Base-by-base conservation (phyloP, 2,888 invertebrate genomes). In the Lutraria lutraria region DNA sequence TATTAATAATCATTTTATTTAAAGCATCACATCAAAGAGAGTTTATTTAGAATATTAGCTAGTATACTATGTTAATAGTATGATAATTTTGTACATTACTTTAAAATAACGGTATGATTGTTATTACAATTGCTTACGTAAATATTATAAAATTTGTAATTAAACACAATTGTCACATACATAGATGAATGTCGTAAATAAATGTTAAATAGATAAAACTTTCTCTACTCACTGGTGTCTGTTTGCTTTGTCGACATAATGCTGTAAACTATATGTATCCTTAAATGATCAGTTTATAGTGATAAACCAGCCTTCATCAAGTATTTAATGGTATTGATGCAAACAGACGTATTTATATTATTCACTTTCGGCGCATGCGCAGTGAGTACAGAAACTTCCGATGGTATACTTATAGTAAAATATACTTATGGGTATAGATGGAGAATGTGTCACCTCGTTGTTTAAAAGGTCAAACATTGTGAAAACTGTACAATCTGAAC, bases 341-440 rank as follows among this genome's bases (percentile, higher is more conserved):
- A 31, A 76, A 76, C 13, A 76, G 31, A 13, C 76, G 76, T 25
- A 34, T 76, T 76, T 76, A 76, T 76, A 76, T 76, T 76, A 76
- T 76, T 76, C 76, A 76, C 31, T 31, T 16, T 31, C 10, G 0
- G 34, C 76, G 76, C 76, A 76, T 76, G 76, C 76, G 76, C 76
- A 34, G 25, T 34, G 72, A 10, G 15, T 15, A 31, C 72, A n/a
- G 19, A 16, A 68, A 68, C 8, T n/a, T 68, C 25, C 63, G 3
- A 68, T 25, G n/a, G n/a, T n/a, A 68, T 68, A n/a, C 43, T 43
- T 43, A 43, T 8, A 43, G 43, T 43, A 43, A 8, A 4, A 43
- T 43, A 43, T 43, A 43, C 43, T 43, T 43, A 43, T 43, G 8
- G 43, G 43, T 43, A 43, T 43, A 25, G 25, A 56, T 19, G 56